These are phyloP conservation scores for Lepus timidus DNA, from an alignment of 2,113 vertebrate genomes.

Conservation along the genomic window DNA sequence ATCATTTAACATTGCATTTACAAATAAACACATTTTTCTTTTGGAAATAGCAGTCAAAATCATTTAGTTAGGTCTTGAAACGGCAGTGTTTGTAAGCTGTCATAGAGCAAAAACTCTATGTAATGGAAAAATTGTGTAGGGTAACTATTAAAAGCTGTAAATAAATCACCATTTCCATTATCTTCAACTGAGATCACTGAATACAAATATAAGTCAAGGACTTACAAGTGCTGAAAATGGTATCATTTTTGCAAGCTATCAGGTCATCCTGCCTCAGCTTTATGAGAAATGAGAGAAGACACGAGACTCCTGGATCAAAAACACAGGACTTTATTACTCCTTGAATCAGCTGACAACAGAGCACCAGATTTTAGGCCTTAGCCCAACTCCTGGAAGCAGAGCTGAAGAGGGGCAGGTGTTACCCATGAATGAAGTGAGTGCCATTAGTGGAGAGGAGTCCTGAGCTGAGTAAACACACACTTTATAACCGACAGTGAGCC, in stretches of 20 bases:
- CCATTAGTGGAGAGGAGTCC: background rate
- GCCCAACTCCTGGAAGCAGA: background rate
- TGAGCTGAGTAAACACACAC: background rate
- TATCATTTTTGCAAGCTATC: background rate
- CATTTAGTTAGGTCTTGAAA: background rate
- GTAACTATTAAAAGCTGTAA: background rate
- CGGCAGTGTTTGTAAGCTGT: background rate
- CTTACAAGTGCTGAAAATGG: background rate
- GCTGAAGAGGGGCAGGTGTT: background rate
- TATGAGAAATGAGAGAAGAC: background rate
- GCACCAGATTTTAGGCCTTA: background rate
- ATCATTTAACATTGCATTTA: slow-evolving; percentile 45
- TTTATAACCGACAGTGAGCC: background rate
- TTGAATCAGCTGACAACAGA: background rate
- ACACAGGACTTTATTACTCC: background rate
- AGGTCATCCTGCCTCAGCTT: background rate
- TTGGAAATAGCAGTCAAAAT: background rate
- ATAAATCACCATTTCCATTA: background rate
- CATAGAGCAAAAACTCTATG: background rate
- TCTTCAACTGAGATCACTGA: background rate
- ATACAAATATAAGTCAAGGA: background rate
- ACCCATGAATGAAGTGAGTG: background rate
- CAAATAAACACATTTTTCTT: background rate
- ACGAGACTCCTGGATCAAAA: background rate
- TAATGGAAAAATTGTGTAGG: background rate